These are phyloP conservation scores for Muricea muricata DNA, from an alignment of 92 coral and sea anemone species.

Conservation along the genomic window DNA sequence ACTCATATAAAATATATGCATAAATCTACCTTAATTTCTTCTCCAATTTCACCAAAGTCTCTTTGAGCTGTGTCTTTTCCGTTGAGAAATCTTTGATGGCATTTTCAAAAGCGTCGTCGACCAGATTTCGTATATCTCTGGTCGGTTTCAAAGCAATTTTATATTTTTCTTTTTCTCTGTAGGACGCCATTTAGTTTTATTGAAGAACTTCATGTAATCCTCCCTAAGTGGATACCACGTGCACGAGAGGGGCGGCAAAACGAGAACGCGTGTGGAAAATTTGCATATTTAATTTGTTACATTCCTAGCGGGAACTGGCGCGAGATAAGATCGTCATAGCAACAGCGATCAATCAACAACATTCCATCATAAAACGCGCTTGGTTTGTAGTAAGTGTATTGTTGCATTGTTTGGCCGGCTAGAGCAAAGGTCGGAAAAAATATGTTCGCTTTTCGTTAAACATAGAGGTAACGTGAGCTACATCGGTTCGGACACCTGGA, in stretches of 20 bases:
- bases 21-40: slow-evolving; percentile 20
- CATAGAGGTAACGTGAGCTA: no score
- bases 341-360: slow-evolving; percentile 4
- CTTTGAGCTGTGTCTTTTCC: slow-evolving; percentile 34
- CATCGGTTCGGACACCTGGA: slow-evolving; percentile 99
- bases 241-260: no score
- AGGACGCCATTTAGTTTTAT: slow-evolving; percentile 2
- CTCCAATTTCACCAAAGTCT: slow-evolving; percentile 16
- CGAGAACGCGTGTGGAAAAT: neutral
- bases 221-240: no score
- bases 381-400: neutral
- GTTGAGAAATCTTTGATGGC: slow-evolving; percentile 22
- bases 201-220: slow-evolving; percentile 5
- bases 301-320: slow-evolving; percentile 21
- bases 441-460: no score
- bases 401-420: neutral
- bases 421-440: neutral
- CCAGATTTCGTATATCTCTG: slow-evolving; percentile 17
- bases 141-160: neutral
- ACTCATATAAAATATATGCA: no score
- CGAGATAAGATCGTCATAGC: slow-evolving; percentile 19
- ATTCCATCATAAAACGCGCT: neutral
- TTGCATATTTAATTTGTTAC: neutral
- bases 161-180: neutral
- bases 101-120: slow-evolving; percentile 17